phyloP scores from a whole-genome alignment of 2,888 invertebrate species.

The Rhingia campestris region DNA sequence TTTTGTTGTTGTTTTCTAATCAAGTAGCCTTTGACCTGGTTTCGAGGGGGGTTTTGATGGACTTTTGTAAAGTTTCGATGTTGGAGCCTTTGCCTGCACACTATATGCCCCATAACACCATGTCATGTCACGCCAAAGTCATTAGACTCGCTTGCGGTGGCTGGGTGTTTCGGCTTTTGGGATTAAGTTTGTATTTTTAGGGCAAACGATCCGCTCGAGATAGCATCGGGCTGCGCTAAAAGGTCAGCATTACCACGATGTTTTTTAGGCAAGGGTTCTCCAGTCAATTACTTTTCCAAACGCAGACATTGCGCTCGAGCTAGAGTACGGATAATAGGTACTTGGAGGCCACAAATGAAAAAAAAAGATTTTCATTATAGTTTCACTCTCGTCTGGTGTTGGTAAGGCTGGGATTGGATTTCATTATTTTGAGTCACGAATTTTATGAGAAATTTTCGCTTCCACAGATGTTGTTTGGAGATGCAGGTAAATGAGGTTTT shows the following conservation, averaged over 20 bases:
- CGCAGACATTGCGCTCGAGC: conserved; percentile 42
- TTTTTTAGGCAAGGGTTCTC: background rate
- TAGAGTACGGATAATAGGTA: conserved; percentile 16
- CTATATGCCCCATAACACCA: conserved; percentile 54
- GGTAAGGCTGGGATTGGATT: conserved; percentile 44
- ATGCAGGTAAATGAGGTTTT: conserved; percentile 23
- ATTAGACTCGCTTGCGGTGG: conserved; percentile 45
- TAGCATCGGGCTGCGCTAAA: conserved; percentile 36
- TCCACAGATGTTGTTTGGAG: conserved; percentile 26
- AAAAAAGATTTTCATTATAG: conserved; percentile 56
- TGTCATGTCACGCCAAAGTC: conserved; percentile 64
- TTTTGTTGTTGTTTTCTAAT: conserved; percentile 23
- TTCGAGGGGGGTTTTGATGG: background rate
- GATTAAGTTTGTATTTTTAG: conserved; percentile 51
- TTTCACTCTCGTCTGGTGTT: conserved; percentile 64
- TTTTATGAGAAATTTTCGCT: conserved; percentile 56
- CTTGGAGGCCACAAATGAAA: conserved; percentile 16
- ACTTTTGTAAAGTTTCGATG: background rate
- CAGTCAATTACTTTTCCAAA: conserved; percentile 52
- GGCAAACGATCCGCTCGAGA: conserved; percentile 61
- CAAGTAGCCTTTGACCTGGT: conserved; percentile 62
- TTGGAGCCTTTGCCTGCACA: conserved; percentile 26
- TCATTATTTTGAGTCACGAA: conserved; percentile 70
- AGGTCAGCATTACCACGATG: conserved; percentile 45
- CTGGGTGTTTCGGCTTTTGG: background rate